Percentiles rank a stretch among this genome's conserved stretches.
phyloP scores from a whole-genome alignment of 2,797 vertebrate species.

The Alca torda region DNA sequence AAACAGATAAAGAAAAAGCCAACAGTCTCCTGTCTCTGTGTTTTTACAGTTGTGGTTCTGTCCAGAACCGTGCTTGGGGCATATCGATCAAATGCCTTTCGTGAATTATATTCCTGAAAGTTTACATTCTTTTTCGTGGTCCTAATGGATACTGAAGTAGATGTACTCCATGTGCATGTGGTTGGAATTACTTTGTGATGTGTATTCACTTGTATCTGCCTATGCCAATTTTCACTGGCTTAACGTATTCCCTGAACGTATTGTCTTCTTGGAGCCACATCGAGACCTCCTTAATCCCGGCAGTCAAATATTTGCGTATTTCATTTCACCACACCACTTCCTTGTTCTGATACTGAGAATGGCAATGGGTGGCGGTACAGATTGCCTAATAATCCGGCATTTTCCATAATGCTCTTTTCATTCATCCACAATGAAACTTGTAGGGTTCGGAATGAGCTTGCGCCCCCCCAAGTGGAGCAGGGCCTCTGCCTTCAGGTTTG shows the following conservation, averaged over 20 bases:
- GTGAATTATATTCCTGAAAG: not conserved
- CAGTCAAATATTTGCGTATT: not conserved
- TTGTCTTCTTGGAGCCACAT: not conserved
- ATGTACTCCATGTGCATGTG: accelerated
- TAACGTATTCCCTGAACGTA: accelerated
- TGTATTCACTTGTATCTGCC: not conserved
- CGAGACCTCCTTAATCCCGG: not conserved
- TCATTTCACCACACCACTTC: not conserved
- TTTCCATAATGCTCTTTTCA: not conserved
- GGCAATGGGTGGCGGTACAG: accelerated
- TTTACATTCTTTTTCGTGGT: not conserved
- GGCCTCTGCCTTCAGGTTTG: not conserved
- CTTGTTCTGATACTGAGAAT: not conserved
- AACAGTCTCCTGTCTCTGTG: not conserved
- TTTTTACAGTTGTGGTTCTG: not conserved
- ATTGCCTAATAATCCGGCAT: not conserved
- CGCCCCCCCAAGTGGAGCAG: not conserved
- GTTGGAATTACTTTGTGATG: not conserved
- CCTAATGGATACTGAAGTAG: not conserved
- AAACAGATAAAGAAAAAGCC: not conserved
- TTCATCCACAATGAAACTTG: not conserved
- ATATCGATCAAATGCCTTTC: not conserved
- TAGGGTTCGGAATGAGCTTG: accelerated
- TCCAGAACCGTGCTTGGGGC: not conserved
- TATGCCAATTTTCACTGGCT: not conserved